Evolutionary conservation across 2,888 invertebrate genomes (phyloP).

Genomic region (Luperina nickerlii): DNA sequence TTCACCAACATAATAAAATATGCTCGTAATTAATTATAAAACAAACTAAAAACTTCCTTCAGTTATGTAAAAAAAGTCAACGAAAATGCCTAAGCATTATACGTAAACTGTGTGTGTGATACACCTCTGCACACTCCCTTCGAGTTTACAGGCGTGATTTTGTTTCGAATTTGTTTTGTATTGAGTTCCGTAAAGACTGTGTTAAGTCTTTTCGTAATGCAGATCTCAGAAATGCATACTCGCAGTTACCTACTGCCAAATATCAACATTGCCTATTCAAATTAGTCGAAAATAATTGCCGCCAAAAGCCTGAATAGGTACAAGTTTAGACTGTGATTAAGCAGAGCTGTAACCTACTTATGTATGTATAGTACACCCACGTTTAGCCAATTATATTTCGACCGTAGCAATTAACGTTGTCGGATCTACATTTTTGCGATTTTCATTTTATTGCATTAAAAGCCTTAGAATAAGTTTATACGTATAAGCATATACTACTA

Average conservation of each 20-base stretch:
- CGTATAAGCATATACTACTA: no score
- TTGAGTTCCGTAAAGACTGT: neutral
- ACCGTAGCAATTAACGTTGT: no score
- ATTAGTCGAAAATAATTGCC: neutral
- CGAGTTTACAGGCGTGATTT: neutral
- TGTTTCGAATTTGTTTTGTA: no score
- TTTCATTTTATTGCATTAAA: no score
- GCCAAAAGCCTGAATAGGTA: no score
- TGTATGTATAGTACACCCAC: no score
- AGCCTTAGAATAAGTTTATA: no score
- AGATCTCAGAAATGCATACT: neutral
- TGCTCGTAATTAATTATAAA: neutral
- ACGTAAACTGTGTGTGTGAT: neutral
- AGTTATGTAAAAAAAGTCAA: neutral
- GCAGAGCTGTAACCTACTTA: no score
- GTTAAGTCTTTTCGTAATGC: neutral
- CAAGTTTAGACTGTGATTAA: no score
- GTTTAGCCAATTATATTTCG: no score
- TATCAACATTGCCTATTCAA: neutral
- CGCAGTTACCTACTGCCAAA: neutral
- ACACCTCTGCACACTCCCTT: neutral
- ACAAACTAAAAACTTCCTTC: neutral
- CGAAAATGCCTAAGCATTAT: neutral
- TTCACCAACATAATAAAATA: neutral
- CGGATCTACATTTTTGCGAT: no score